Evolutionary conservation across 2,888 invertebrate genomes (phyloP), one percentile per base, ranked within the genome.

Genomic region (Agrochola lota): DNA sequence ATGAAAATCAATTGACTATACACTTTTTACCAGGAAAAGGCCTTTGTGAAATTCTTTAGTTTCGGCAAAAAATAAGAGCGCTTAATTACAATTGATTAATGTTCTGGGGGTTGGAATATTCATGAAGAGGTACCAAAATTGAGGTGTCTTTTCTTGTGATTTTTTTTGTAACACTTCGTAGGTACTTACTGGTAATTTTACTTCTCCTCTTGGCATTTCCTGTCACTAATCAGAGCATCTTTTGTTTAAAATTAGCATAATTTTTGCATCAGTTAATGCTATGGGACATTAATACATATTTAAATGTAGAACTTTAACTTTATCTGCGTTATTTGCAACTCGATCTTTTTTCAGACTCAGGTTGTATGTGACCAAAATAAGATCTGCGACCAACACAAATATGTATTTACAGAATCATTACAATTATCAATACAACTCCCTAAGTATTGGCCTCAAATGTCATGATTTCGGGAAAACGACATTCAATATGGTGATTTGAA

Each of bases 51-150:
- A 70, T 30, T 71, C 26, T 35, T 66, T 20, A 35, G n/a, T 35
- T 62, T 68, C 52, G n/a, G 49, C 78, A 69, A 73, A 80, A 78
- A 80, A 74, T 78, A 74, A 74, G 59, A 76, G 43, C 43, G 73
- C 72, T 52, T 86, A 86, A 86, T 78, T 78, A 76, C 64, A 86
- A 83, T 75, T 85, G 73, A 83, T 85, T 79, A 79, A 79, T 79
- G 40, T 67, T 67, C 46, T 35, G 70, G 43, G 60, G 60, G 17
- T 64, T 62, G 40, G 72, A 75, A 68, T 80, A 82, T 80, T 80
- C 52, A 82, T 66, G 77, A 71, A 40, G 52, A 43, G 43, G 46
- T 55, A 52, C 84, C 23, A 23, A 69, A 69, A 84, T 72, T 20
- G 71, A 70, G 35, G 46, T 52, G 26, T 43, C 43, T 30, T 43